Conservation (phyloP, 2,113 vertebrate genomes). For the Carassius gibelio region DNA sequence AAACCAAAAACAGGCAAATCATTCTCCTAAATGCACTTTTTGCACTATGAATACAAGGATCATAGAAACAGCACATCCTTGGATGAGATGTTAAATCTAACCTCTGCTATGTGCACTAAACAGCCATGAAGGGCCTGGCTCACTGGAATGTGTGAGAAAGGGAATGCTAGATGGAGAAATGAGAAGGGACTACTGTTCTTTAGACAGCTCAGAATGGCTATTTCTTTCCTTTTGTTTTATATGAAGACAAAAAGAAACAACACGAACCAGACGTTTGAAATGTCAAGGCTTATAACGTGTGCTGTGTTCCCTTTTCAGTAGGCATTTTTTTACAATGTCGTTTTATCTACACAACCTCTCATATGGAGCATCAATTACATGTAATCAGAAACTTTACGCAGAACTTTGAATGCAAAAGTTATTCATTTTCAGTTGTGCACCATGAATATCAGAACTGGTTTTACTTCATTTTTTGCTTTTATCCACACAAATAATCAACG, state of each 20-base stretch:
- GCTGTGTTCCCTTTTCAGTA: not conserved
- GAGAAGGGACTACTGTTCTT: conserved; percentile 2
- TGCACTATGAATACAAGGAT: conserved; percentile 39
- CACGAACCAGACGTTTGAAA: conserved; percentile 19
- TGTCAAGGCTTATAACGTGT: conserved; percentile 34
- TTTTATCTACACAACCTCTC: conserved; percentile 22
- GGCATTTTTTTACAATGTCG: not conserved
- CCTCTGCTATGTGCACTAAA: conserved; percentile 39
- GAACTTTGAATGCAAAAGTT: not conserved
- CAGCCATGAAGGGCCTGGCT: conserved; percentile 34
- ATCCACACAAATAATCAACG: conserved; percentile 15
- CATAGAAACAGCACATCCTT: conserved; percentile 35
- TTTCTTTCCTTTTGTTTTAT: conserved; percentile 22
- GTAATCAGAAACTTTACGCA: conserved; percentile 18
- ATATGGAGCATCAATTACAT: not conserved
- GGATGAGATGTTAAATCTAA: conserved; percentile 39
- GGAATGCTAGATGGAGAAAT: conserved; percentile 38
- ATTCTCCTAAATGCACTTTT: conserved; percentile 32
- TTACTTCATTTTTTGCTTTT: not conserved
- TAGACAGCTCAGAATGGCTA: not conserved
- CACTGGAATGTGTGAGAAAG: conserved; percentile 47
- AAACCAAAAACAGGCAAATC: conserved; percentile 34
- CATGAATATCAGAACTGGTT: not conserved
- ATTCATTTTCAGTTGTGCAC: not conserved
- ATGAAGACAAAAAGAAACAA: conserved; percentile 10